phyloP scores from a whole-genome alignment of 2,113 vertebrate genomes.

The Oncorhynchus tshawytscha region DNA sequence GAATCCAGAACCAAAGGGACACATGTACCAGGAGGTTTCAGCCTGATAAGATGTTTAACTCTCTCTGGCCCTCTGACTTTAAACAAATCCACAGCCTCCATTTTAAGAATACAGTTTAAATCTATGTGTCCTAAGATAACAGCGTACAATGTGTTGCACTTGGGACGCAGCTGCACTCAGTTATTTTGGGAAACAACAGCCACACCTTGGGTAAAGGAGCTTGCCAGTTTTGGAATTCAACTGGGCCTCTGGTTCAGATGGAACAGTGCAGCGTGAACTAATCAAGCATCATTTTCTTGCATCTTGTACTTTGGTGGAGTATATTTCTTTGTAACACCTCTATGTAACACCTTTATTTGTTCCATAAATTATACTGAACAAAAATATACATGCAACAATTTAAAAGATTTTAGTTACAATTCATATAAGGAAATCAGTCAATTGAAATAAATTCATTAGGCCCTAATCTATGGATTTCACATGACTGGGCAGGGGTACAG shows the following conservation, averaged over 20 bases:
- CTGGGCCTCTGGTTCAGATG: constrained; percentile 58
- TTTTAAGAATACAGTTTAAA: constrained; percentile 81
- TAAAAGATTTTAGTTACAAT: no score
- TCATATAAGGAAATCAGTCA: no score
- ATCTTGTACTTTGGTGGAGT: neutral
- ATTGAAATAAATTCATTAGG: no score
- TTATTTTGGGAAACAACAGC: constrained; percentile 90
- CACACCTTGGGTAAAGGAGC: constrained; percentile 85
- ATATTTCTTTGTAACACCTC: no score
- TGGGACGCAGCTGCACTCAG: constrained; percentile 72
- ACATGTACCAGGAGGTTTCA: constrained; percentile 17
- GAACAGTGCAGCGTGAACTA: constrained; percentile 9
- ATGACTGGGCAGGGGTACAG: no score
- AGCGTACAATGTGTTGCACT: constrained; percentile 87
- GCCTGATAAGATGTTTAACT: constrained; percentile 38
- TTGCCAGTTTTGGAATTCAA: constrained; percentile 90
- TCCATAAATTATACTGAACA: neutral
- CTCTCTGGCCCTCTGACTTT: constrained; percentile 56
- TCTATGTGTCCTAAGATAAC: constrained; percentile 88
- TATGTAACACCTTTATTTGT: no score
- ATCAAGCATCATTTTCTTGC: constrained; percentile 7
- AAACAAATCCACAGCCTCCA: constrained; percentile 72
- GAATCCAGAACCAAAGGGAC: constrained; percentile 12
- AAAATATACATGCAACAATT: no score
- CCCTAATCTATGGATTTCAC: no score